phyloP scores from a whole-genome alignment of 2,888 invertebrate genomes.

The Standfussiana lucernea region DNA sequence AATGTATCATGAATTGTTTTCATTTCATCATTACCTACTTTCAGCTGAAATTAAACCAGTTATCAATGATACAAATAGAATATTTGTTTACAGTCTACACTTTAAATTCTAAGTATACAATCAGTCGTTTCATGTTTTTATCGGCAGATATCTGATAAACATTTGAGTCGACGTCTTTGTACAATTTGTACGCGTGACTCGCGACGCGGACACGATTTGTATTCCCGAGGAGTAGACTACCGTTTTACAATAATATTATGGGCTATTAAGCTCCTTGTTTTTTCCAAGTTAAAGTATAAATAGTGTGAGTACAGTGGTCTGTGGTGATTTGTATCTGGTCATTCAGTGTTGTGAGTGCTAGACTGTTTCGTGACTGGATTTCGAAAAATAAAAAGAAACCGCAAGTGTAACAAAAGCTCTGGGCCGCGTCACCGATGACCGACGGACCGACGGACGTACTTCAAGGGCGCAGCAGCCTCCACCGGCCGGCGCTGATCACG shows the following conservation, averaged over 20 bases:
- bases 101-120: slow-evolving; percentile 80
- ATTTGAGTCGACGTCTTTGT: slow-evolving; percentile 80
- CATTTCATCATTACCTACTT: slow-evolving; percentile 36
- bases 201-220: slow-evolving; percentile 23
- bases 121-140: slow-evolving; percentile 78
- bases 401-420: slow-evolving; percentile 62
- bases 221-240: background rate
- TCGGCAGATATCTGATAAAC: slow-evolving; percentile 74
- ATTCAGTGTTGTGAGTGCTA: slow-evolving; percentile 10
- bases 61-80: slow-evolving; percentile 54
- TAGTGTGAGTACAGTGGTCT: background rate
- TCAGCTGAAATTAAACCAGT: slow-evolving; percentile 34
- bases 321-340: background rate
- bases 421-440: slow-evolving; percentile 55
- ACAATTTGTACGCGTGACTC: slow-evolving; percentile 52
- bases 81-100: slow-evolving; percentile 69
- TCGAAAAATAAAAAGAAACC: slow-evolving; percentile 46
- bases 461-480: slow-evolving; percentile 87
- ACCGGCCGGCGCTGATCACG: slow-evolving; percentile 72
- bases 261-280: slow-evolving; percentile 6
- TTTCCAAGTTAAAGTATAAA: slow-evolving; percentile 12
- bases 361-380: background rate
- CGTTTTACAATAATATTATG: slow-evolving; percentile 14
- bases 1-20: slow-evolving; percentile 2
- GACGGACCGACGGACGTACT: slow-evolving; percentile 57